phyloP scores from a whole-genome alignment of 2,113 vertebrate species.

The Hypocryptadius cinnamomeus region DNA sequence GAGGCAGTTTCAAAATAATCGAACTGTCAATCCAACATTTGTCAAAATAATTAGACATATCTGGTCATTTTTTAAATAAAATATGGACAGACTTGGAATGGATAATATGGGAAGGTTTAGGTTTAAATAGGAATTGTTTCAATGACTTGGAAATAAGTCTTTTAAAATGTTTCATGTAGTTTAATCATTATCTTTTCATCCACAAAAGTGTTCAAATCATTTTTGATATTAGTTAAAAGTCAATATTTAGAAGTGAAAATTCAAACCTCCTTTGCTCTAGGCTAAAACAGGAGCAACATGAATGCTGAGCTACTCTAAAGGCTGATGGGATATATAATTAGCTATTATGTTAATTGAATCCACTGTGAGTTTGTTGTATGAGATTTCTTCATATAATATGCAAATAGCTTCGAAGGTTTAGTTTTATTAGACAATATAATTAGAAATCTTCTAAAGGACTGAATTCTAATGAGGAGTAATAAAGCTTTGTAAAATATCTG shows the following conservation, averaged over 20 bases:
- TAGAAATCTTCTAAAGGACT: slow-evolving; percentile 70
- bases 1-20: slow-evolving; percentile 26
- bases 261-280: slow-evolving; percentile 70
- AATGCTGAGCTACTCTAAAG: slow-evolving; percentile 72
- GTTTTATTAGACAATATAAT: slow-evolving; percentile 79
- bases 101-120: neutral
- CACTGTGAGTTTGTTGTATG: slow-evolving; percentile 76
- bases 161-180: slow-evolving; percentile 36
- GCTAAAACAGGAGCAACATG: slow-evolving; percentile 75
- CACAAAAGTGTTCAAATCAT: slow-evolving; percentile 65
- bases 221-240: slow-evolving; percentile 74
- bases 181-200: slow-evolving; percentile 68
- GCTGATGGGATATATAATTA: slow-evolving; percentile 82
- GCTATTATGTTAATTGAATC: slow-evolving; percentile 82
- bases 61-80: neutral
- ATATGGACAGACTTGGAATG: neutral
- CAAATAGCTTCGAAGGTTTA: slow-evolving; percentile 74
- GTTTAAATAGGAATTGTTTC: slow-evolving; percentile 14
- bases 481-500: slow-evolving; percentile 58
- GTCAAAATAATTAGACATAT: slow-evolving; percentile 9
- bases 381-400: slow-evolving; percentile 82
- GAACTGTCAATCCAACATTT: slow-evolving; percentile 27
- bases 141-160: slow-evolving; percentile 24
- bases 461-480: slow-evolving; percentile 67
- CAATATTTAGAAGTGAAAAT: slow-evolving; percentile 75